Base-by-base conservation (phyloP, 2,797 vertebrate genomes). In the Passerculus sandwichensis region DNA sequence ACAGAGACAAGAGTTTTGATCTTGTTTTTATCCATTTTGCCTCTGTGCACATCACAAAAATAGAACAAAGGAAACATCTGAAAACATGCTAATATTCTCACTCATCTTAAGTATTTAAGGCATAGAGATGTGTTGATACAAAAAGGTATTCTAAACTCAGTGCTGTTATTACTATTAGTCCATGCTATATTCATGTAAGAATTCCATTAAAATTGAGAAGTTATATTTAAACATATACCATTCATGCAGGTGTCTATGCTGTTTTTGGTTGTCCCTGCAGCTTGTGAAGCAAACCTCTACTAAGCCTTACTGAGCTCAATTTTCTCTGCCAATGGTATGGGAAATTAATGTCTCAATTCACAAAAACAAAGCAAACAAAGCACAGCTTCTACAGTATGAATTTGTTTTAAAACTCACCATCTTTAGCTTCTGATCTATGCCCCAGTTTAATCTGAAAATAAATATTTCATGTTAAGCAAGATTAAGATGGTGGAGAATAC, bases 391-490 rank as follows among this genome's bases (percentile, higher is more conserved):
- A 59, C 26, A 62, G 30, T 9, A 80, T 11, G 5, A 47, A 48
- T 60, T 76, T 87, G 54, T 60, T 96, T 84, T 26, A 84, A 94
- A 82, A 98, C 97, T 98, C 97, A 99, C 99, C 99, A 98, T 99
- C 99, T 98, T 99, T 99, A 92, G 99, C 99, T 97, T 99, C 99
- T 76, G 99, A 99, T 97, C 99, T 98, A 96, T 99, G 99, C 34
- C 99, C 99, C 95, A 99, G 98, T 91, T 99, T 99, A 96, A 99
- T 99, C 99, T 99, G 97, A 53, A 95, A 69, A 78, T 12, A 88
- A 93, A 81, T 5, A 11, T 57, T 45, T 70, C 5, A 5, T 2
- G 26, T 91, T 79, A 96, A 14, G 19, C 5, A 75, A 56, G 22
- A 56, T 74, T 77, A 87, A 77, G 36, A 5, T 4, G 44, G 12